A percentile compares a stretch with the other conserved stretches of the same genome.
phyloP scores from a whole-genome alignment of 2,797 vertebrate species.

The Lagorchestes hirsutus region DNA sequence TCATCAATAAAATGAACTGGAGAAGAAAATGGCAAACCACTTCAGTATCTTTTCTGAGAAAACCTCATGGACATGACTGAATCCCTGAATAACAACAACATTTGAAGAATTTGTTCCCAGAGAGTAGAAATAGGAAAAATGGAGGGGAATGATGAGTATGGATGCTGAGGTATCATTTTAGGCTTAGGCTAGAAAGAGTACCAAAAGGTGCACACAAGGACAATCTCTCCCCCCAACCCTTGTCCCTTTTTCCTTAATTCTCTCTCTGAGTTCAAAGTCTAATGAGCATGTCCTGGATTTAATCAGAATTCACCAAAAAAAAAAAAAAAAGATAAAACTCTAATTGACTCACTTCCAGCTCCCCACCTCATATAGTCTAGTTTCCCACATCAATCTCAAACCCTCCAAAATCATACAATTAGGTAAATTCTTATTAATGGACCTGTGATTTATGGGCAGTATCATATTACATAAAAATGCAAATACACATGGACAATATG shows the following conservation, averaged over 20 bases:
- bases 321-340: neutral
- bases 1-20: neutral
- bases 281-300: neutral
- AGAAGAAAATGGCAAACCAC: neutral
- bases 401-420: neutral
- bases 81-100: neutral
- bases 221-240: neutral
- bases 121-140: neutral
- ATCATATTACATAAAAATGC: neutral
- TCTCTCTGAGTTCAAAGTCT: neutral
- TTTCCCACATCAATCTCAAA: neutral
- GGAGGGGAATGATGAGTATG: neutral
- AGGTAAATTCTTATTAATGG: neutral
- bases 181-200: neutral
- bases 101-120: neutral
- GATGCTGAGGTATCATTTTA: neutral
- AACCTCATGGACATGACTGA: neutral
- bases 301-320: neutral
- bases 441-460: neutral
- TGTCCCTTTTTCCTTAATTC: neutral
- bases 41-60: neutral
- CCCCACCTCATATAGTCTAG: neutral
- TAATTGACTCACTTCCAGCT: neutral
- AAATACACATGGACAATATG: neutral
- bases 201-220: neutral